Conservation (phyloP, 2,888 invertebrate genomes). For the Homarus gammarus region DNA sequence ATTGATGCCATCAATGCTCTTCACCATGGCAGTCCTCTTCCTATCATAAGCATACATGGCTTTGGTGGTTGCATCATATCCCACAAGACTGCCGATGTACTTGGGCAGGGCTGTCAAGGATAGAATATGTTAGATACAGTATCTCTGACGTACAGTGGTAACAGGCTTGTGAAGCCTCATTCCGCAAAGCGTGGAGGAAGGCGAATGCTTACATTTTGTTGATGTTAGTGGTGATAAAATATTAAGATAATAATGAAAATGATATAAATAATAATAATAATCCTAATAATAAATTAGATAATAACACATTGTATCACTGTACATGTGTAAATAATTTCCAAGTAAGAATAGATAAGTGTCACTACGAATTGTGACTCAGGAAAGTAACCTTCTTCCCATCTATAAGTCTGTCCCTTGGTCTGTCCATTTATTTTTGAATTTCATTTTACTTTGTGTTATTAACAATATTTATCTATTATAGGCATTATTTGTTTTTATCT, state of each 20-base stretch:
- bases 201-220: not conserved
- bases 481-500: too few species aligned
- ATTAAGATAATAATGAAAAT: not conserved
- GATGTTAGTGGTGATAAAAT: not conserved
- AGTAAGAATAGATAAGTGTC: too few species aligned
- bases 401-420: too few species aligned
- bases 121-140: not conserved
- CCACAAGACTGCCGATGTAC: constrained; percentile 67
- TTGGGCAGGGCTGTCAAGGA: constrained; percentile 59
- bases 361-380: too few species aligned
- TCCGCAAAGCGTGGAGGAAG: not conserved
- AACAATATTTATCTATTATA: too few species aligned
- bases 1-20: constrained; percentile 60
- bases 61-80: constrained; percentile 31
- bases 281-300: not conserved
- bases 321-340: too few species aligned
- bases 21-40: constrained; percentile 51
- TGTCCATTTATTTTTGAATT: too few species aligned
- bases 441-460: too few species aligned
- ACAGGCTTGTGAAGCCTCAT: not conserved
- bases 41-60: constrained; percentile 63
- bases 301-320: not conserved
- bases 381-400: too few species aligned
- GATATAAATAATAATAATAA: not conserved
- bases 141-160: not conserved